Evolutionary conservation across 2,113 vertebrate genomes (phyloP).

Genomic region (Telmatochromis sp.): DNA sequence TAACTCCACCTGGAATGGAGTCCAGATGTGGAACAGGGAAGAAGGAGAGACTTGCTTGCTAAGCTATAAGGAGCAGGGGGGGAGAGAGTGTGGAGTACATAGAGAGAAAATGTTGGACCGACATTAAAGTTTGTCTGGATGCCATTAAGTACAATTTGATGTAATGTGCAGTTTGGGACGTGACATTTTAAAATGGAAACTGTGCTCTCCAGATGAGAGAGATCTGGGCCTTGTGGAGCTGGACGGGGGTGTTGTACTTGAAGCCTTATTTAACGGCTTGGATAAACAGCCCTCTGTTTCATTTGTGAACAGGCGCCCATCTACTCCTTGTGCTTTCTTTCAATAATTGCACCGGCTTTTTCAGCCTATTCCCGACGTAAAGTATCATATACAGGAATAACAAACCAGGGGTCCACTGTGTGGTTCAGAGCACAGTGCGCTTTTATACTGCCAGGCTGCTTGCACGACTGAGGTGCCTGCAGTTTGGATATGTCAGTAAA

Average conservation of each 20-base stretch:
- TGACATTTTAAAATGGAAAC: slow-evolving; percentile 78
- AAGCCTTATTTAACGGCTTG: slow-evolving; percentile 71
- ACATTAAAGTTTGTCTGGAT: slow-evolving; percentile 83
- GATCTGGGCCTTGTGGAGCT: slow-evolving; percentile 49
- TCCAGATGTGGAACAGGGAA: slow-evolving; percentile 72
- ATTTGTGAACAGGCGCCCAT: slow-evolving; percentile 47
- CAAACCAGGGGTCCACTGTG: slow-evolving; percentile 51
- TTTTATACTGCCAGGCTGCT: slow-evolving; percentile 56
- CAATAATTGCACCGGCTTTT: slow-evolving; percentile 50
- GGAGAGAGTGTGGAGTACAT: slow-evolving; percentile 6
- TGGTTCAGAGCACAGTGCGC: slow-evolving; percentile 58
- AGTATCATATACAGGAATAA: slow-evolving; percentile 72
- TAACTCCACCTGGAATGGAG: slow-evolving; percentile 74
- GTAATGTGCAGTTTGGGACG: slow-evolving; percentile 76
- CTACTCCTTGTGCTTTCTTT: slow-evolving; percentile 57
- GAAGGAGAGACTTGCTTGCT: slow-evolving; percentile 59
- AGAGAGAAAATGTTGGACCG: slow-evolving; percentile 74
- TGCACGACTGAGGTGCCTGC: slow-evolving; percentile 41
- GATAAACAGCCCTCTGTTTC: slow-evolving; percentile 73
- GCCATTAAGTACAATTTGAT: slow-evolving; percentile 82
- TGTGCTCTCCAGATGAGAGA: slow-evolving; percentile 74
- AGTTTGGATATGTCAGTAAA: slow-evolving; percentile 28
- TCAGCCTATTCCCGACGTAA: slow-evolving; percentile 43
- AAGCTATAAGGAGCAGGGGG: slow-evolving; percentile 42
- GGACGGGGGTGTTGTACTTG: slow-evolving; percentile 60